phyloP scores from a whole-genome alignment of 2,113 vertebrate genomes.

The Verasper variegatus region DNA sequence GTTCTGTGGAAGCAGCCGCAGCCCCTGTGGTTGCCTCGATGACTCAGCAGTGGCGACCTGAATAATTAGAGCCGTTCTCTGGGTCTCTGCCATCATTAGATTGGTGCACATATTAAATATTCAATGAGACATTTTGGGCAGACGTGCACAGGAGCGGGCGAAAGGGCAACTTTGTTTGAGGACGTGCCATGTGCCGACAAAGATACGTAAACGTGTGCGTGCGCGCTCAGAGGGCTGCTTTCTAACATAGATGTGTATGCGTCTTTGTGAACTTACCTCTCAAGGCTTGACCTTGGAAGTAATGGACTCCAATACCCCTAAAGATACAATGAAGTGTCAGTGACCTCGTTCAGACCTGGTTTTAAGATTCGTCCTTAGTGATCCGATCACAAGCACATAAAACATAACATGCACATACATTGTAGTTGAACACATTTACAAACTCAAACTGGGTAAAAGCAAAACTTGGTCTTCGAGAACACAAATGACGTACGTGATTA shows the following conservation, averaged over 20 bases:
- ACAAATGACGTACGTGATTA: too few species aligned
- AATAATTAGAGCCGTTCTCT: constrained; percentile 63
- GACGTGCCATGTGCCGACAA: constrained; percentile 33
- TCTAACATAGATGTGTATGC: not conserved
- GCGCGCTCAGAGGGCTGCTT: not conserved
- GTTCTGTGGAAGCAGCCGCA: constrained; percentile 22
- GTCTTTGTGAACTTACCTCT: not conserved
- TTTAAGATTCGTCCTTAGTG: too few species aligned
- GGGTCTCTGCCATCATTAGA: constrained; percentile 67
- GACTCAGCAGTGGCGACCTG: constrained; percentile 58
- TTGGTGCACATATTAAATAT: constrained; percentile 65
- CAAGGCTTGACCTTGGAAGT: too few species aligned
- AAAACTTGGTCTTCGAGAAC: too few species aligned
- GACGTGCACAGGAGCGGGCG: constrained; percentile 30
- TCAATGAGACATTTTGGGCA: constrained; percentile 73
- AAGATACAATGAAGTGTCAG: too few species aligned
- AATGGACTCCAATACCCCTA: too few species aligned
- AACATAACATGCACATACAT: too few species aligned
- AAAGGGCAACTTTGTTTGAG: constrained; percentile 64
- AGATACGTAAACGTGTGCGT: constrained; percentile 27
- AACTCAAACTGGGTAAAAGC: too few species aligned
- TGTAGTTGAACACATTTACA: too few species aligned
- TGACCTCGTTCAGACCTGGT: too few species aligned
- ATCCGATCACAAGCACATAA: too few species aligned
- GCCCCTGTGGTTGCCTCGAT: constrained; percentile 40